Evolutionary conservation across 2,113 vertebrate species (phyloP).

Genomic region (Notechis scutatus): DNA sequence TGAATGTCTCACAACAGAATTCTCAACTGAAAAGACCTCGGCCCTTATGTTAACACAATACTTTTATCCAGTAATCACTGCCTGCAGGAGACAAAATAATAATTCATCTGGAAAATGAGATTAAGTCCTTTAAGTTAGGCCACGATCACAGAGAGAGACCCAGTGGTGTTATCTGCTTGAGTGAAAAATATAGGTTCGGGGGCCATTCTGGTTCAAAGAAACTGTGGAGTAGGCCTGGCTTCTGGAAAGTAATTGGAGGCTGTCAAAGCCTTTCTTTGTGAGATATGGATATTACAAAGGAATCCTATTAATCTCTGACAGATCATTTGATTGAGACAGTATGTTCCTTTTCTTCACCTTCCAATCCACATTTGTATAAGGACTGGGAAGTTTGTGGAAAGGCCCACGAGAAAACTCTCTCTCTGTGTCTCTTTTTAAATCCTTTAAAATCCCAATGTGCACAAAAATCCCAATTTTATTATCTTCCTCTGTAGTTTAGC

Average conservation of each 20-base stretch:
- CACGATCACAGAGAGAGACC: constrained; percentile 71
- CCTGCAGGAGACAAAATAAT: constrained; percentile 79
- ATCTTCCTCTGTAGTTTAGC: not conserved
- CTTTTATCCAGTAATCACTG: constrained; percentile 80
- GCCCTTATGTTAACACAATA: constrained; percentile 73
- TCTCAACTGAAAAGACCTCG: constrained; percentile 56
- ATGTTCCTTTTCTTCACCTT: constrained; percentile 53
- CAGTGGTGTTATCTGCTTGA: constrained; percentile 68
- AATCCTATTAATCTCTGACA: constrained; percentile 76
- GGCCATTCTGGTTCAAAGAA: constrained; percentile 71
- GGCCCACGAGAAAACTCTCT: not conserved
- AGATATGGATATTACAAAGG: constrained; percentile 77
- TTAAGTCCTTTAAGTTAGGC: constrained; percentile 79
- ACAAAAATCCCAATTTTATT: not conserved
- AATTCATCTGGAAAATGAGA: constrained; percentile 84
- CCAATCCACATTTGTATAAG: not conserved
- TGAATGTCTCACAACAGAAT: constrained; percentile 42
- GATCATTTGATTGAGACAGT: constrained; percentile 69
- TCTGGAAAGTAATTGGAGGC: constrained; percentile 68
- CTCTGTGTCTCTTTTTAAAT: not conserved
- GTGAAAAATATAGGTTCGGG: constrained; percentile 70
- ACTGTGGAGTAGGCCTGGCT: constrained; percentile 66
- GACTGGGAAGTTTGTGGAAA: not conserved
- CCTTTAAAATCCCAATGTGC: not conserved
- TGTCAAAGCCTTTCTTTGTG: constrained; percentile 75